A percentile compares a stretch with the other conserved stretches of the same genome.
These are phyloP conservation scores for Asarcornis scutulata DNA, from an alignment of 2,113 vertebrate species.

Conservation along the genomic window DNA sequence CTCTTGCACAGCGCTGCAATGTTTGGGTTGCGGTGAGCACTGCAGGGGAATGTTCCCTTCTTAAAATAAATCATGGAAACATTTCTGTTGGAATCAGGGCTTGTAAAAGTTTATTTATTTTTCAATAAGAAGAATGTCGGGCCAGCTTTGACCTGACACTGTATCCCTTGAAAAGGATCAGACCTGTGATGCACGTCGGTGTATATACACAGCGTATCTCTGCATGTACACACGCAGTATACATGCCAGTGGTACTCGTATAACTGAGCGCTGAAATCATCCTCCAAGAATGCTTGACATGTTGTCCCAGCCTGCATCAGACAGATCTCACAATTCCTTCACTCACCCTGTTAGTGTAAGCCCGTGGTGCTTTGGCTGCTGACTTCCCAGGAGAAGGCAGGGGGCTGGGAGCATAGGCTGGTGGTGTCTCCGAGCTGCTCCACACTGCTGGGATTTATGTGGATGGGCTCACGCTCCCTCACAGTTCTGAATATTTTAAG, in stretches of 20 bases:
- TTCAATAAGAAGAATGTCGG: not conserved
- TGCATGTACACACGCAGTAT: not conserved
- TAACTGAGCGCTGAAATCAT: not conserved
- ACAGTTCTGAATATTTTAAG: not conserved
- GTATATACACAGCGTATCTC: not conserved
- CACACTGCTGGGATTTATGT: not conserved
- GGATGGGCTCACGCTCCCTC: not conserved
- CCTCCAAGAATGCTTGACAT: not conserved
- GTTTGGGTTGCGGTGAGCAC: constrained; percentile 62
- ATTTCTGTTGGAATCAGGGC: constrained; percentile 56
- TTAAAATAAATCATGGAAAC: constrained; percentile 70
- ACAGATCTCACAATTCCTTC: not conserved
- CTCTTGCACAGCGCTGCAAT: constrained; percentile 37
- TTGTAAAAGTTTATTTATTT: constrained; percentile 18
- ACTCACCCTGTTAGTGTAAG: not conserved
- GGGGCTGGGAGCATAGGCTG: fast-evolving
- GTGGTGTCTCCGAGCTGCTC: not conserved
- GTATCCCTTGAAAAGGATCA: not conserved
- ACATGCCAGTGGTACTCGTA: not conserved
- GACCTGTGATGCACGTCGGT: not conserved
- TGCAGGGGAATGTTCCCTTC: constrained; percentile 66
- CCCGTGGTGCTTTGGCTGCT: not conserved
- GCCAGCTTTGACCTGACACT: constrained; percentile 19
- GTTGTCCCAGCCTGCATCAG: not conserved
- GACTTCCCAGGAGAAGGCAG: fast-evolving